Evolutionary conservation across 1,140 invertebrate genomes (phyloP).

Genomic region (Ceratoteleas bidentatus): DNA sequence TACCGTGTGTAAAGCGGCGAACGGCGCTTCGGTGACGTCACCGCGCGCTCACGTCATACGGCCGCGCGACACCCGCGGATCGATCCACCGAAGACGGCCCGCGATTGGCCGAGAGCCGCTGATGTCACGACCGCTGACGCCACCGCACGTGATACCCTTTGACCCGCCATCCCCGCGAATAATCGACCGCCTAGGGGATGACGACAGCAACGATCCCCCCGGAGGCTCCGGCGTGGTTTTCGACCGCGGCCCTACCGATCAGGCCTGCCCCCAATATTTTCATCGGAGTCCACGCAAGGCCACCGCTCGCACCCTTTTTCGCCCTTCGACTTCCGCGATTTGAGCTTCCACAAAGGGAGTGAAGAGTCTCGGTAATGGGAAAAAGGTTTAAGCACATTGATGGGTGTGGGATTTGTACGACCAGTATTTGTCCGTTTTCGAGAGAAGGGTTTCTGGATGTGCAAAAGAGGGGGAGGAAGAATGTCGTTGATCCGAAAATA

Average conservation of each 20-base stretch:
- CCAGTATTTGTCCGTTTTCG: too few relatives aligned
- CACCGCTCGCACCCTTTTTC: too few relatives aligned
- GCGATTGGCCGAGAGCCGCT: constrained; percentile 71
- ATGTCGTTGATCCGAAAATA: too few relatives aligned
- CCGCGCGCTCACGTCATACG: constrained; percentile 72
- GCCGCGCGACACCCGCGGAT: constrained; percentile 63
- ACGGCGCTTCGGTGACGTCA: constrained; percentile 69
- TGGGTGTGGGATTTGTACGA: too few relatives aligned
- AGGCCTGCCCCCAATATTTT: too few relatives aligned
- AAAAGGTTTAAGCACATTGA: too few relatives aligned
- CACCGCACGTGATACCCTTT: constrained; percentile 68
- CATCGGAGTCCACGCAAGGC: too few relatives aligned
- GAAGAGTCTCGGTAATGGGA: too few relatives aligned
- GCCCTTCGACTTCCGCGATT: too few relatives aligned
- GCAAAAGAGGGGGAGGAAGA: too few relatives aligned
- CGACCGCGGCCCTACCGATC: not conserved
- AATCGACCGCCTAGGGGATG: constrained; percentile 43
- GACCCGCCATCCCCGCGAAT: constrained; percentile 45
- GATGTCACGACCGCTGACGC: constrained; percentile 74
- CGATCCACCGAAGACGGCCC: constrained; percentile 70
- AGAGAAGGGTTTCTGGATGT: too few relatives aligned
- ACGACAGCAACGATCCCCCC: constrained; percentile 38
- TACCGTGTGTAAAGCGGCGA: constrained; percentile 78
- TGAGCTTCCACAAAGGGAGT: too few relatives aligned
- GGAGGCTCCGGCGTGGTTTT: constrained; percentile 11